phyloP scores from a whole-genome alignment of 2,888 invertebrate species.

The Melanophora roralis region DNA sequence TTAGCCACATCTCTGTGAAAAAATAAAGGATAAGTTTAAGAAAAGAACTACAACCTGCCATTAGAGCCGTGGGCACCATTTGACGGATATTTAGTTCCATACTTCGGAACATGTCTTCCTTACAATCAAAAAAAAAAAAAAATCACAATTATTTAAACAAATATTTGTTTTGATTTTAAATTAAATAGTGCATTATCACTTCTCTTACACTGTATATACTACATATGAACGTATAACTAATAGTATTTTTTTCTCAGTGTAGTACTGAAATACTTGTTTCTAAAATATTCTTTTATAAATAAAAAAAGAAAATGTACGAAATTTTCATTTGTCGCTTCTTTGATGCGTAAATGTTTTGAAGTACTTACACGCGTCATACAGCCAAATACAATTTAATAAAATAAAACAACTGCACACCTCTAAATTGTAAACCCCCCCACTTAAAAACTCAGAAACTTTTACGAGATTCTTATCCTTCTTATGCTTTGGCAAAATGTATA shows the following conservation, averaged over 20 bases:
- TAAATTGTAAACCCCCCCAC: background rate
- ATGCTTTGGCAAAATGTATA: background rate
- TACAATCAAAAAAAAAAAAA: too few species aligned
- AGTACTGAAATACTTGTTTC: background rate
- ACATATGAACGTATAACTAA: too few species aligned
- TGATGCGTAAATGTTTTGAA: conserved; percentile 56
- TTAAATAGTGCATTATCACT: too few species aligned
- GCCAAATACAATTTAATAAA: conserved; percentile 55
- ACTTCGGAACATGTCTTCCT: too few species aligned
- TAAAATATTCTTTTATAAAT: background rate
- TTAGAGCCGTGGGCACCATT: too few species aligned
- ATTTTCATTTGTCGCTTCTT: conserved; percentile 46
- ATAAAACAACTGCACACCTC: conserved; percentile 10
- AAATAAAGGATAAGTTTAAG: too few species aligned
- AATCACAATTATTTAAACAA: too few species aligned
- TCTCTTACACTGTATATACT: too few species aligned
- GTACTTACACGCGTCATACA: conserved; percentile 64
- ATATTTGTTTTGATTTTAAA: too few species aligned
- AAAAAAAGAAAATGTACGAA: conserved; percentile 10
- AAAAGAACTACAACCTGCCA: too few species aligned
- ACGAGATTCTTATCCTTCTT: background rate
- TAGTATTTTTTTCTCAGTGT: background rate
- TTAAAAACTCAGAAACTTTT: background rate
- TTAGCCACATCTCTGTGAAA: too few species aligned
- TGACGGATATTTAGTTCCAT: too few species aligned